Evolutionary conservation across 2,113 vertebrate species (phyloP), one percentile per base, ranked within the genome.

Genomic region (Coturnix japonica): DNA sequence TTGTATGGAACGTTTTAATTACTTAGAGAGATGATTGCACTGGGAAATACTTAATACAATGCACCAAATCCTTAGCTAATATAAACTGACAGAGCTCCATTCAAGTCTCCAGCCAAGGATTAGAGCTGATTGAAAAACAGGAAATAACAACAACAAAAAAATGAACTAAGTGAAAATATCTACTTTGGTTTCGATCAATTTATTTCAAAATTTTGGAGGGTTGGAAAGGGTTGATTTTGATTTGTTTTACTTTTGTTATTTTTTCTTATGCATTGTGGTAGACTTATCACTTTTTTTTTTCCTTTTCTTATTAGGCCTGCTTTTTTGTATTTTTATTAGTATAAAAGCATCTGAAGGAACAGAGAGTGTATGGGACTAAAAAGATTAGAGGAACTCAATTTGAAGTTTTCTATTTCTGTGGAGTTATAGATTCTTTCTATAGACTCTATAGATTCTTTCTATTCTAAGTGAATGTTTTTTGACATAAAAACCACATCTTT

Each of bases 1-100:
- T 91, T 94, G 94, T 39, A 25, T 93, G 84, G 93, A 91, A 91
- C 87, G 60, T 80, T 96, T 94, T 94, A 93, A 96, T 96, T 95
- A 94, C 71, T 93, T 80, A 57, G 79, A 89, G 77, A 67, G 70
- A 94, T 93, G 87, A 91, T 96, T 69, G 60, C 75, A 35, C 72
- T 93, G 87, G 91, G 91, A 94, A 92, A 87, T 85, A 33, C 75
- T 95, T 94, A 56, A 81, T 91, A 77, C 51, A 69, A 78, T 93
- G 79, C 87, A 81, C 91, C 75, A 95, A 87, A 93, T 91, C 78
- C 85, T 95, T 80, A 94, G 81, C 91, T 93, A 87, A 83, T 91
- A 91, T 64, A 91, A 95, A 93, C 81, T 82, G 87, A 92, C 67
- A 80, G 44, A 81, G 65, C 35, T 89, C 35, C n/a, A 57, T 54